phyloP scores from a whole-genome alignment of 2,113 vertebrate species.

The Abramis brama region DNA sequence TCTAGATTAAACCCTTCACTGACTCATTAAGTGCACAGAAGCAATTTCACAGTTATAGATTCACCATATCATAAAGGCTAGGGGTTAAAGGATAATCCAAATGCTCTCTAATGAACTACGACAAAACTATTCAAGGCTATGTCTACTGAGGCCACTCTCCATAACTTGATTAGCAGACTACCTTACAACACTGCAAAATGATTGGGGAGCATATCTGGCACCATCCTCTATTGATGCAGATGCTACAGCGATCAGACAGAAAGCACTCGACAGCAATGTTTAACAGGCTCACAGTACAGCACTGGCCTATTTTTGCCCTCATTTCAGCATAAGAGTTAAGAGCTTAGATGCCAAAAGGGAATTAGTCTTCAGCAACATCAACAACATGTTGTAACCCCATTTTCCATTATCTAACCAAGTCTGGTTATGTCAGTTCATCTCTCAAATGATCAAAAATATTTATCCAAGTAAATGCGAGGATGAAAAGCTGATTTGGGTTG shows the following conservation, averaged over 20 bases:
- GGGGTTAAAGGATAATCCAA: conserved; percentile 53
- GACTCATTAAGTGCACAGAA: conserved; percentile 11
- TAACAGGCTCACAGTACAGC: background rate
- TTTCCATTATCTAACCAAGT: conserved; percentile 46
- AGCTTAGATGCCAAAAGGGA: conserved; percentile 10
- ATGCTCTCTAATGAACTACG: conserved; percentile 45
- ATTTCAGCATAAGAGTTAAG: background rate
- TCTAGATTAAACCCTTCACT: background rate
- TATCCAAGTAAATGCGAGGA: conserved; percentile 29
- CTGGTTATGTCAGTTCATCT: conserved; percentile 13
- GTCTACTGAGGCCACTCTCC: background rate
- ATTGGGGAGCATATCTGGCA: background rate
- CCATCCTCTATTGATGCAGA: background rate
- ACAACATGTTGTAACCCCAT: conserved; percentile 31
- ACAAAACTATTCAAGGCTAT: background rate
- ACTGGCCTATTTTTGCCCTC: background rate
- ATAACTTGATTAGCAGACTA: background rate
- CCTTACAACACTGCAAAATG: background rate
- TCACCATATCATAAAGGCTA: conserved; percentile 29
- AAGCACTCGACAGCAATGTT: background rate
- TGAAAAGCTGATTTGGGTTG: conserved; percentile 39
- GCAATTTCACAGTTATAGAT: conserved; percentile 31
- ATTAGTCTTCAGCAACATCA: conserved; percentile 29
- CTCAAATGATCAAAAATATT: conserved; percentile 35
- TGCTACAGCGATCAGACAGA: conserved; percentile 6